Conservation (phyloP, 2,113 vertebrate species). For the Beaufortia kweichowensis region DNA sequence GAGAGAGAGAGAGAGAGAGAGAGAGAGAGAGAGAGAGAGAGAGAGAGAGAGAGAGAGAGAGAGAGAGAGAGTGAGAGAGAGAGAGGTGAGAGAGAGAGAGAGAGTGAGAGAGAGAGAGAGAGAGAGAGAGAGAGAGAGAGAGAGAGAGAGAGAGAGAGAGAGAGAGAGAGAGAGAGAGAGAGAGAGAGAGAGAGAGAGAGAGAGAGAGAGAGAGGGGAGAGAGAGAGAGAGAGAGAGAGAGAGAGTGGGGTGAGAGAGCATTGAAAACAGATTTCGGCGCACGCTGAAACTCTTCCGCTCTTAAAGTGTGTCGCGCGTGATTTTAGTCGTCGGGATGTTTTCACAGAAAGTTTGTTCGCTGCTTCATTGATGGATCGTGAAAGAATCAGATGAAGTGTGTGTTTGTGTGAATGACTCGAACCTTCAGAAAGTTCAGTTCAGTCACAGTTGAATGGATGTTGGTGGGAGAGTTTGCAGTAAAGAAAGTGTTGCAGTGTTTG, state of each 20-base stretch:
- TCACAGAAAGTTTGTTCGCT: background rate
- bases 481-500: background rate
- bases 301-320: conserved; percentile 10
- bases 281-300: conserved; percentile 36
- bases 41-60: conserved; percentile 33
- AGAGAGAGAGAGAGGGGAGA: conserved; percentile 45
- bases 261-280: conserved; percentile 62
- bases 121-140: conserved; percentile 31
- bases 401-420: background rate
- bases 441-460: conserved; percentile 21
- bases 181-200: conserved; percentile 44
- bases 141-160: conserved; percentile 34
- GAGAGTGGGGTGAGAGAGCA: conserved; percentile 47
- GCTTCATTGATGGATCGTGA: conserved; percentile 19
- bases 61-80: conserved; percentile 31
- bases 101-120: conserved; percentile 37
- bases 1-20: conserved; percentile 31
- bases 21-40: conserved; percentile 33
- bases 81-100: too few species aligned
- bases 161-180: conserved; percentile 29
- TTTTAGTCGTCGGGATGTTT: background rate
- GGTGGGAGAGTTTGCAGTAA: conserved; percentile 44
- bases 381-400: conserved; percentile 11
- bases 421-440: background rate
- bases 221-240: conserved; percentile 42